These are phyloP conservation scores for Thelaira solivaga DNA, from an alignment of 2,888 invertebrate species.

Conservation along the genomic window DNA sequence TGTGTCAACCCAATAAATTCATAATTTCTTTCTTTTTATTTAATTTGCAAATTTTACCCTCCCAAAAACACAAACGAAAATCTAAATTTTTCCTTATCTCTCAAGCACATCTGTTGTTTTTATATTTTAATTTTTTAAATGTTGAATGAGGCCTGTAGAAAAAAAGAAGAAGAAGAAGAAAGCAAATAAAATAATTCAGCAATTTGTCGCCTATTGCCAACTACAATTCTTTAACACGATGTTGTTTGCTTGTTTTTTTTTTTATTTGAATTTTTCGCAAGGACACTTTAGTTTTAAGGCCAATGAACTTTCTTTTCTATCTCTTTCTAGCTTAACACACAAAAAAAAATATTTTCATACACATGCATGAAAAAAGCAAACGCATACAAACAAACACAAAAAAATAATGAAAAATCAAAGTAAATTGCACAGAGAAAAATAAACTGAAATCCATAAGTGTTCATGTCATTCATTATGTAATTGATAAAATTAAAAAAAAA, in stretches of 20 bases:
- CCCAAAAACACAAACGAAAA: too few species aligned
- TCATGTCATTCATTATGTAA: conserved; percentile 52
- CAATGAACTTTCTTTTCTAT: conserved; percentile 45
- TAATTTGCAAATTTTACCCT: too few species aligned
- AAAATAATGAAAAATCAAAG: conserved; percentile 3
- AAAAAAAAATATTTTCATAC: not conserved
- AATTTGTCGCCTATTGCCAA: not conserved
- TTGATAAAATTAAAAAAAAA: conserved; percentile 7
- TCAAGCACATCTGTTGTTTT: too few species aligned
- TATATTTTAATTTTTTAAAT: not conserved
- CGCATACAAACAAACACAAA: not conserved
- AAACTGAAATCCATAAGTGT: conserved; percentile 17
- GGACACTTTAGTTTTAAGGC: conserved; percentile 35
- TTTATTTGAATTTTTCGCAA: conserved; percentile 7
- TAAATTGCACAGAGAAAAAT: conserved; percentile 31
- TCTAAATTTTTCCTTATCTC: too few species aligned
- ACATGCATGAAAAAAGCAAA: not conserved
- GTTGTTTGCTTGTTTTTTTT: not conserved
- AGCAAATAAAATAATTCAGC: not conserved
- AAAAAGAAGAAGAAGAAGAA: not conserved
- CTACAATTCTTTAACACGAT: not conserved
- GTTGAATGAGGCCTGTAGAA: not conserved
- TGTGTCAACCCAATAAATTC: too few species aligned
- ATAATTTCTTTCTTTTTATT: too few species aligned
- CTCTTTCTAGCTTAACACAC: not conserved